phyloP scores from a whole-genome alignment of 2,113 vertebrate species.

The Zapus hudsonius region DNA sequence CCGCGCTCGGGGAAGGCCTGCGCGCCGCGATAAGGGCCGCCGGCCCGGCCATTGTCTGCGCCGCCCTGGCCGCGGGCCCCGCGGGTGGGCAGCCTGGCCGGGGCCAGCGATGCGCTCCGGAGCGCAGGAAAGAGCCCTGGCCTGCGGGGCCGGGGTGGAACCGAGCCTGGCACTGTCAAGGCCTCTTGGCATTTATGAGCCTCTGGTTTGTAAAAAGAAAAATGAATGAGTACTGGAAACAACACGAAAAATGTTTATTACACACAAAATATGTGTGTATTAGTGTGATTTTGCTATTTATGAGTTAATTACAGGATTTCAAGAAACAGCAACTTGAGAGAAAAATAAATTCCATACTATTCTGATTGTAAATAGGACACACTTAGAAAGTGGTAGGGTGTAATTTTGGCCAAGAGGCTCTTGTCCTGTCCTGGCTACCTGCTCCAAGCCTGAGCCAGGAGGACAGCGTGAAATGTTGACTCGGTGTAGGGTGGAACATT shows the following conservation, averaged over 20 bases:
- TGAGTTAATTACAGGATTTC: background rate
- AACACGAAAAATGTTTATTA: too few species aligned
- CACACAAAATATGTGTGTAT: background rate
- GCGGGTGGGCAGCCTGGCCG: too few species aligned
- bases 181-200: background rate
- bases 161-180: too few species aligned
- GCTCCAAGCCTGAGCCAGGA: background rate
- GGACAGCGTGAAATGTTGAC: accelerated
- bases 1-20: constrained; percentile 85
- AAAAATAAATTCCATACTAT: background rate
- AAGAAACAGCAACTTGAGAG: background rate
- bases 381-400: background rate
- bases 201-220: too few species aligned
- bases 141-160: accelerated
- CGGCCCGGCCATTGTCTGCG: constrained; percentile 78
- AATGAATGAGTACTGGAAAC: background rate
- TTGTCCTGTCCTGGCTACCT: too few species aligned
- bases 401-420: background rate
- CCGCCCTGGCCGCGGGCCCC: constrained; percentile 53
- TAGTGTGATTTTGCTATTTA: background rate
- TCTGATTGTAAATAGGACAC: background rate
- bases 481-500: background rate
- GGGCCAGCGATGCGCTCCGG: too few species aligned
- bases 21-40: constrained; percentile 89
- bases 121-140: background rate